These are phyloP conservation scores for Stegodyphus dumicola DNA, from an alignment of 1,140 invertebrate species.

Conservation along the genomic window DNA sequence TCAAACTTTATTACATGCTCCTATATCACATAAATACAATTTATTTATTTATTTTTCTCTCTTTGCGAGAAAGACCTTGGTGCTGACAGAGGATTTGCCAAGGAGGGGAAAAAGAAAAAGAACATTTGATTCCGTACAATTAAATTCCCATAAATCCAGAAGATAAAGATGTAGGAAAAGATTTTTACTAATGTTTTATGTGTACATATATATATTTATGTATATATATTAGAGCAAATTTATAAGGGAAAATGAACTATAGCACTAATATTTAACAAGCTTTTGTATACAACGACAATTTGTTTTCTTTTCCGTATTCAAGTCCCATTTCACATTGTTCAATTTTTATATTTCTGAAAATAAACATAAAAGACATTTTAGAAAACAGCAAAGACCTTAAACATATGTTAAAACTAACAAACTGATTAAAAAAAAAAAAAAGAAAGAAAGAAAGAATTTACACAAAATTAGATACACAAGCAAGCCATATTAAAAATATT, in stretches of 20 bases:
- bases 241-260: slow-evolving; percentile 57
- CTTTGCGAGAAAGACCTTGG: slow-evolving; percentile 55
- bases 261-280: slow-evolving; percentile 57
- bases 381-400: background rate
- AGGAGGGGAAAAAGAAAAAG: slow-evolving; percentile 51
- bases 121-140: slow-evolving; percentile 43
- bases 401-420: too few relatives aligned
- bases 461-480: too few relatives aligned
- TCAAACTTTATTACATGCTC: slow-evolving; percentile 61
- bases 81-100: slow-evolving; percentile 59
- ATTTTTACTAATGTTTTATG: slow-evolving; percentile 38
- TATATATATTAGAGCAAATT: slow-evolving; percentile 60
- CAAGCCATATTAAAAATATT: too few relatives aligned
- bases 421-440: too few relatives aligned
- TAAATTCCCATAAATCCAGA: slow-evolving; percentile 48
- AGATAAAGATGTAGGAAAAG: slow-evolving; percentile 54
- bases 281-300: slow-evolving; percentile 53
- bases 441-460: too few relatives aligned
- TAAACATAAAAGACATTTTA: slow-evolving; percentile 5
- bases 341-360: slow-evolving; percentile 53
- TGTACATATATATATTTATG: slow-evolving; percentile 40
- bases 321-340: slow-evolving; percentile 17
- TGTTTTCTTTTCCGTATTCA: slow-evolving; percentile 7
- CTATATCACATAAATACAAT: slow-evolving; percentile 60
- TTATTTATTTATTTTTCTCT: background rate